These are phyloP conservation scores for Pemphigus obesinymphae DNA, from an alignment of 1,140 invertebrate genomes.

Conservation along the genomic window DNA sequence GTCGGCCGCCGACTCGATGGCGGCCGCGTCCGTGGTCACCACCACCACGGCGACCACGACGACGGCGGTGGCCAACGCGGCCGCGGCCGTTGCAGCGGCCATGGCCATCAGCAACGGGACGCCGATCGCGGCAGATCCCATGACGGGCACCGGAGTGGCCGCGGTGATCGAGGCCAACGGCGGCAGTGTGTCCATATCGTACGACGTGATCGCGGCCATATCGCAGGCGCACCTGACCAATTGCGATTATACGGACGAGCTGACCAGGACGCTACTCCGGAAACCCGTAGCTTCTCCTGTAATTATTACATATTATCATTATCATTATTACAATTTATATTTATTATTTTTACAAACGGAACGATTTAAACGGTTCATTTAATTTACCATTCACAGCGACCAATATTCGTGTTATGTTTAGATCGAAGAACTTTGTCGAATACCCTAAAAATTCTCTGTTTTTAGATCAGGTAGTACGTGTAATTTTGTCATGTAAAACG, in stretches of 20 bases:
- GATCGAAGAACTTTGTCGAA: no score
- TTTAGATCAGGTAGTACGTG: no score
- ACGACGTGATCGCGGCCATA: slow-evolving; percentile 81
- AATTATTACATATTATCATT: slow-evolving; percentile 47
- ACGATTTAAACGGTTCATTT: no score
- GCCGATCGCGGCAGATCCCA: slow-evolving; percentile 57
- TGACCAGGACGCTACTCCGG: slow-evolving; percentile 63
- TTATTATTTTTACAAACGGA: neutral
- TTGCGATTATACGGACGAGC: slow-evolving; percentile 86
- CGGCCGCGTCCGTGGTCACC: slow-evolving; percentile 45
- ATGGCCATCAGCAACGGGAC: slow-evolving; percentile 89
- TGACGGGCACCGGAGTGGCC: slow-evolving; percentile 49
- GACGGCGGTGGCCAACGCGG: slow-evolving; percentile 54
- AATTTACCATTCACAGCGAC: no score
- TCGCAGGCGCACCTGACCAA: slow-evolving; percentile 85
- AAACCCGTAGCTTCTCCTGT: slow-evolving; percentile 69
- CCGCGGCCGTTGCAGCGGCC: slow-evolving; percentile 89
- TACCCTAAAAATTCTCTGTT: no score
- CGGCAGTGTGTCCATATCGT: slow-evolving; percentile 62
- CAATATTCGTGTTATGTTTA: no score
- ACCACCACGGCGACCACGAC: slow-evolving; percentile 43
- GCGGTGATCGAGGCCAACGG: slow-evolving; percentile 47
- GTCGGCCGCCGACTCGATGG: slow-evolving; percentile 49
- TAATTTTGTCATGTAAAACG: no score
- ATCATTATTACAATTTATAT: neutral